phyloP scores from a whole-genome alignment of 2,888 invertebrate genomes.

The Calliopum simillimum region DNA sequence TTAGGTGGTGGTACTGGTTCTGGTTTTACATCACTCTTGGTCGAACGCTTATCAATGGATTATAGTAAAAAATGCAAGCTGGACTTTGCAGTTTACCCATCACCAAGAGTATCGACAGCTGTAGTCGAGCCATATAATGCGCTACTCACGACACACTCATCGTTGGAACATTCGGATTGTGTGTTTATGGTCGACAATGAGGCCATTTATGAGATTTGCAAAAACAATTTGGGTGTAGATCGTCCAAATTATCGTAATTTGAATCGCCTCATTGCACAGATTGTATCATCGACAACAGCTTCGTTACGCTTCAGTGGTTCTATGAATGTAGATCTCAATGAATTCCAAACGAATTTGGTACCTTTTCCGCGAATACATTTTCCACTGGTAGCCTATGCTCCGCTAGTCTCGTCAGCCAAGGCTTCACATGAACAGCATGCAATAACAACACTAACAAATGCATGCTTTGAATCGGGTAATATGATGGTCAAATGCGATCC shows the following conservation, averaged over 20 bases:
- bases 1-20: slow-evolving; percentile 90
- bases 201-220: slow-evolving; percentile 94
- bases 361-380: slow-evolving; percentile 91
- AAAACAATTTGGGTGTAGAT: slow-evolving; percentile 82
- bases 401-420: slow-evolving; percentile 57
- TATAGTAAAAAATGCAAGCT: slow-evolving; percentile 90
- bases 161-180: slow-evolving; percentile 87
- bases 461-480: slow-evolving; percentile 87
- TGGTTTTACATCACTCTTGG: slow-evolving; percentile 87
- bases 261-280: slow-evolving; percentile 78
- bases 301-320: slow-evolving; percentile 90
- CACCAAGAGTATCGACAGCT: slow-evolving; percentile 90
- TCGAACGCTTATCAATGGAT: slow-evolving; percentile 86
- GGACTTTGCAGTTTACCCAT: slow-evolving; percentile 92
- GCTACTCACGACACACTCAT: slow-evolving; percentile 90
- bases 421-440: slow-evolving; percentile 62
- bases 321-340: slow-evolving; percentile 87
- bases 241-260: slow-evolving; percentile 78
- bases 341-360: slow-evolving; percentile 92
- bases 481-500: slow-evolving; percentile 94
- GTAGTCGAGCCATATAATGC: slow-evolving; percentile 97
- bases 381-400: slow-evolving; percentile 64
- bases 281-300: slow-evolving; percentile 89
- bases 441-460: slow-evolving; percentile 83
- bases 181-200: slow-evolving; percentile 96